Conservation (phyloP, 2,888 invertebrate species). For the Zygaena filipendulae region DNA sequence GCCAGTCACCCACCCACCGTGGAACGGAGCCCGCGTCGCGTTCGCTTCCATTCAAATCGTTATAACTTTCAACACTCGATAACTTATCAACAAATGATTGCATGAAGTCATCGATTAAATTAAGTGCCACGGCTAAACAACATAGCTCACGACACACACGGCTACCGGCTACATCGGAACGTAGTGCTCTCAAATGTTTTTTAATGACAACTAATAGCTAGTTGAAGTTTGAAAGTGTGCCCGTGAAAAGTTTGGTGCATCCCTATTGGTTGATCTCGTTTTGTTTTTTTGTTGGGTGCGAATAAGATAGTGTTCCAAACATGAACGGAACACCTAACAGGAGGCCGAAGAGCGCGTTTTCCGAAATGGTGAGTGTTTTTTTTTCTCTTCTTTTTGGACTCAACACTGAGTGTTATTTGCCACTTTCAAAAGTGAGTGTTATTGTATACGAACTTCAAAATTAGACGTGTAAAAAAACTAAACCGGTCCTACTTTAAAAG, state of each 20-base stretch:
- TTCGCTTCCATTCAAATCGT: slow-evolving; percentile 20
- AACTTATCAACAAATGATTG: slow-evolving; percentile 59
- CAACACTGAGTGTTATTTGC: no score
- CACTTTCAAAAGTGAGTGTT: no score
- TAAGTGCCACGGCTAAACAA: slow-evolving; percentile 28
- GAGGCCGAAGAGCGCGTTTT: slow-evolving; percentile 59
- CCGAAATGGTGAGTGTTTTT: slow-evolving; percentile 46
- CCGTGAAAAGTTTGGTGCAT: slow-evolving; percentile 53
- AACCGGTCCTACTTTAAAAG: no score
- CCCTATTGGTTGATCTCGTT: slow-evolving; percentile 42
- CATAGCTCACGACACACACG: no score
- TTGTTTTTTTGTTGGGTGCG: slow-evolving; percentile 25
- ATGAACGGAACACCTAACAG: slow-evolving; percentile 62
- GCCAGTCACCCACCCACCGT: slow-evolving; percentile 43
- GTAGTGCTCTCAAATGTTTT: slow-evolving; percentile 9
- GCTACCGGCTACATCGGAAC: slow-evolving; percentile 10
- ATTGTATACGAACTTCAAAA: no score
- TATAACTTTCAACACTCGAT: slow-evolving; percentile 30
- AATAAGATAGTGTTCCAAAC: slow-evolving; percentile 28
- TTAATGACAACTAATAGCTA: slow-evolving; percentile 15
- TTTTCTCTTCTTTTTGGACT: no score
- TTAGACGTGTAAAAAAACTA: no score
- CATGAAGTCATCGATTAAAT: slow-evolving; percentile 63
- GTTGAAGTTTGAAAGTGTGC: slow-evolving; percentile 52
- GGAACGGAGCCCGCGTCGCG: slow-evolving; percentile 34